These are phyloP conservation scores for Collichthys lucidus DNA, from an alignment of 2,113 vertebrate species.

Conservation along the genomic window DNA sequence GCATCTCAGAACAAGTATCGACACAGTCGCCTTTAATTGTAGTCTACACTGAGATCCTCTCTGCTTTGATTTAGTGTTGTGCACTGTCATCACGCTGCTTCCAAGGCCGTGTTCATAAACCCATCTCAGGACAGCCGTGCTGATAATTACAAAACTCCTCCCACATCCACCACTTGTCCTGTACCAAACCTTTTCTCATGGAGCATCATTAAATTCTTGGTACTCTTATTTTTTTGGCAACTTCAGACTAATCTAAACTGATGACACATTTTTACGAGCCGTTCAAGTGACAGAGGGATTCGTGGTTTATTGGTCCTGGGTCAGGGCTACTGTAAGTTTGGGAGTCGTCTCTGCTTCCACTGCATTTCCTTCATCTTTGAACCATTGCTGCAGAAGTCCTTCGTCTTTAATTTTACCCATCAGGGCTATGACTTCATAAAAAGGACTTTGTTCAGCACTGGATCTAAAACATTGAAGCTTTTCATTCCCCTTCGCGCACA, in stretches of 20 bases:
- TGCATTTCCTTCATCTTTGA: neutral
- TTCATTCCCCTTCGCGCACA: slow-evolving; percentile 2
- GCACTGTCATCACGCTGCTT: neutral
- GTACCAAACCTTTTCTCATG: neutral
- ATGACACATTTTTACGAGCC: neutral
- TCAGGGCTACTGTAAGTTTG: neutral
- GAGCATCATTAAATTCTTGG: neutral
- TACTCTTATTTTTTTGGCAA: neutral
- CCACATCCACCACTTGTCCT: neutral
- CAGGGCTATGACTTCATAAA: neutral
- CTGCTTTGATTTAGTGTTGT: slow-evolving; percentile 1
- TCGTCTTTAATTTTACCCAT: neutral
- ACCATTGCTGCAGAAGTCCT: neutral
- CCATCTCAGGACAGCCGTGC: neutral
- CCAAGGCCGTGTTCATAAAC: slow-evolving; percentile 2
- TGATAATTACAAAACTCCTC: no score
- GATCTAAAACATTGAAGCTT: neutral
- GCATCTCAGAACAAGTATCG: neutral
- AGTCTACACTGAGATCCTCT: neutral
- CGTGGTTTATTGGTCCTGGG: neutral
- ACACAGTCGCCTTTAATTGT: neutral
- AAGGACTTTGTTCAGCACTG: neutral
- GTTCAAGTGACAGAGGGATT: neutral
- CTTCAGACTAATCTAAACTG: neutral
- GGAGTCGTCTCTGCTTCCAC: neutral